Evolutionary conservation across 2,888 invertebrate genomes (phyloP).

Genomic region (Ophioninae sp.): DNA sequence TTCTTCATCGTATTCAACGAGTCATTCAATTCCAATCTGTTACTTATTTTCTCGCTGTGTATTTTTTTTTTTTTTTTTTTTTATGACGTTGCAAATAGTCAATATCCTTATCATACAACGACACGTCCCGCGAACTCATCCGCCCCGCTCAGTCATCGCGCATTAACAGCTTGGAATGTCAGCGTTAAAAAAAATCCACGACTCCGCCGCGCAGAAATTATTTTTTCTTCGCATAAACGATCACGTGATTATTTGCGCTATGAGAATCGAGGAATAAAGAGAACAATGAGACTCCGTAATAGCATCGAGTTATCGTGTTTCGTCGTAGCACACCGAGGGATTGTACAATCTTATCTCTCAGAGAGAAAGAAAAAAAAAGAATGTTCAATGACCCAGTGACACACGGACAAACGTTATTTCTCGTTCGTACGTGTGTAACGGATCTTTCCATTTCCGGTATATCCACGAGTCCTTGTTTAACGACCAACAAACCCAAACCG

Average conservation of each 20-base stretch:
- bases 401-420: slow-evolving; percentile 27
- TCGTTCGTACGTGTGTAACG: neutral
- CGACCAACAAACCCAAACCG: neutral
- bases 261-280: slow-evolving; percentile 9
- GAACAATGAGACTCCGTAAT: slow-evolving; percentile 22
- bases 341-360: slow-evolving; percentile 32
- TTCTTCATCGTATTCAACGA: neutral
- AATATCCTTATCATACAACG: neutral
- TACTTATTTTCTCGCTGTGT: neutral
- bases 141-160: neutral
- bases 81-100: neutral
- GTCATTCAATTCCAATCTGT: neutral
- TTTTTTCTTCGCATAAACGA: slow-evolving; percentile 12
- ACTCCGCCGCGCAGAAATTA: neutral
- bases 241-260: slow-evolving; percentile 29
- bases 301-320: slow-evolving; percentile 37
- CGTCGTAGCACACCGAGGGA: slow-evolving; percentile 21
- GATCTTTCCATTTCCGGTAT: neutral
- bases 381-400: slow-evolving; percentile 45
- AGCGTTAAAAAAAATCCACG: neutral
- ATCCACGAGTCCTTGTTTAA: neutral
- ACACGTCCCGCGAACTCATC: neutral
- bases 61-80: neutral
- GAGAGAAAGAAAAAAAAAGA: neutral
- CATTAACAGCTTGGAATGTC: neutral